Conservation (phyloP, 1,140 invertebrate genomes). For the Tetragnatha versicolor region DNA sequence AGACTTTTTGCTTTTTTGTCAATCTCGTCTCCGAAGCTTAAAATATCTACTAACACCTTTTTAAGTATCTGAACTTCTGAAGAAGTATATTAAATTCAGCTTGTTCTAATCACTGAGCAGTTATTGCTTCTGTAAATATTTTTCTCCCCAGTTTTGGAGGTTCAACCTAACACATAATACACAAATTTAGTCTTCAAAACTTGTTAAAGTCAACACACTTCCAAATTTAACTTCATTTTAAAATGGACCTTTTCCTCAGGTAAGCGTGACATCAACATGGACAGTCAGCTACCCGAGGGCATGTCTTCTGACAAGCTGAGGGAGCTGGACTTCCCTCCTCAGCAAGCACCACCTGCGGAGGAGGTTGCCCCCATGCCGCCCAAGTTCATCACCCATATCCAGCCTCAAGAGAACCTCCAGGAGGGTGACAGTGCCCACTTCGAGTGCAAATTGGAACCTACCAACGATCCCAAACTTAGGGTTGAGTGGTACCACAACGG, state of each 20-base stretch:
- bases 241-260: slow-evolving; percentile 65
- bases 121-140: no score
- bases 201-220: no score
- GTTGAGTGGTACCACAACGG: slow-evolving; percentile 95
- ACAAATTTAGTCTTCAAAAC: no score
- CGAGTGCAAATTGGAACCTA: slow-evolving; percentile 92
- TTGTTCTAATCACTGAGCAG: no score
- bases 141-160: no score
- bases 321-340: slow-evolving; percentile 85
- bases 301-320: slow-evolving; percentile 92
- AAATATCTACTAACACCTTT: no score
- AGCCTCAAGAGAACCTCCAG: slow-evolving; percentile 58
- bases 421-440: slow-evolving; percentile 93
- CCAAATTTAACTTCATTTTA: no score
- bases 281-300: slow-evolving; percentile 89
- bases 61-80: no score
- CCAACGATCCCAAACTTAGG: slow-evolving; percentile 88
- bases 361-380: slow-evolving; percentile 71
- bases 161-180: no score
- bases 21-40: no score
- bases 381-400: slow-evolving; percentile 79
- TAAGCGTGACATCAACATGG: slow-evolving; percentile 87
- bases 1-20: no score
- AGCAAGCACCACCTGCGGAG: slow-evolving; percentile 72
- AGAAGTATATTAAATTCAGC: no score